Evolutionary conservation across 2,113 vertebrate species (phyloP), one percentile per base, ranked within the genome.

Genomic region (Lepus timidus): DNA sequence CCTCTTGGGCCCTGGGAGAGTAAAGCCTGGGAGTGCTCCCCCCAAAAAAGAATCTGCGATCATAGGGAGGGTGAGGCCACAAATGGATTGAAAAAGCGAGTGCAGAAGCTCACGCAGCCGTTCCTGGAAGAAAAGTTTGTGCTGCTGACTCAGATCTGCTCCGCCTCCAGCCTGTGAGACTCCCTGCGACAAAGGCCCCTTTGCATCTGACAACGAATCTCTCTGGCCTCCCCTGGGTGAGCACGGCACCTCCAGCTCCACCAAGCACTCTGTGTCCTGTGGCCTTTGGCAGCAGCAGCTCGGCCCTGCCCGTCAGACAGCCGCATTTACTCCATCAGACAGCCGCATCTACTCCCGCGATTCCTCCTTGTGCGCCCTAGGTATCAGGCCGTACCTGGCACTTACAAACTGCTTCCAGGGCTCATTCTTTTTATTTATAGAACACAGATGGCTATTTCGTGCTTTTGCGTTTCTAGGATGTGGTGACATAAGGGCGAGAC

Each of bases 391-490:
- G 86, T 20, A 29, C 10, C 23, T 86, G 44, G 23, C 13, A 88
- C 25, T 62, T 39, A 12, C 51, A 78, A 87, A 61, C 80, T 39
- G n/a, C 31, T 84, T 86, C 88, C 13, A 79, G 33, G 27, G 52
- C 62, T 58, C 9, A 76, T 20, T 76, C 79, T 62, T 83, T 84
- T 85, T 23, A 89, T 65, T 25, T 67, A 76, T 16, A 31, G 80
- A 94, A 52, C 55, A 89, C 79, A 79, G 1, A 36, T 75, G 44
- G 20, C 13, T 17, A 33, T 52, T 86, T 58, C 29, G 31, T 85
- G n/a, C 44, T 44, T 93, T 55, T 83, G 33, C 87, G 89, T 88
- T 92, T 95, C 73, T 51, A 93, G 73, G 23, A 68, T 58, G 62
- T 39, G 31, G 36, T 70, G 70, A 79, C 31, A 81, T 49, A 61